Percentiles rank a stretch among this genome's conserved stretches.
Evolutionary conservation across 2,113 vertebrate genomes (phyloP).

Genomic region (Lynx canadensis): DNA sequence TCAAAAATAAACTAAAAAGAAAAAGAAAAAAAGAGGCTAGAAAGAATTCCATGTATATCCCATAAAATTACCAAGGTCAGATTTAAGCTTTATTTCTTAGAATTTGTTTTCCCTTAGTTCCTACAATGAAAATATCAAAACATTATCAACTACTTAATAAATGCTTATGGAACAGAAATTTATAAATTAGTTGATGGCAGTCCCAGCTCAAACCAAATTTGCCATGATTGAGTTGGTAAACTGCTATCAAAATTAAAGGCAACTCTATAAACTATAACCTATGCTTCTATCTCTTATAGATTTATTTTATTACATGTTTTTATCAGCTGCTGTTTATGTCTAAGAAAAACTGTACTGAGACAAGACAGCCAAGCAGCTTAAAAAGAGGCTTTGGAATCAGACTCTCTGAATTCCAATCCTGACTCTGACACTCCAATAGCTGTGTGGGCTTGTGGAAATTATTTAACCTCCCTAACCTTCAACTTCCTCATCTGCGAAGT

Average conservation of each 20-base stretch:
- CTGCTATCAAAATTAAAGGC: constrained; percentile 37
- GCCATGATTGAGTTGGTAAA: not conserved
- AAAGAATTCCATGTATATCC: not conserved
- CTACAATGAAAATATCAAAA: constrained; percentile 37
- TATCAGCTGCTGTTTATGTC: not conserved
- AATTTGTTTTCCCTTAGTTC: constrained; percentile 16
- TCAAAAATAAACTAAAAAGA: too few relatives aligned
- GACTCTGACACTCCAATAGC: not conserved
- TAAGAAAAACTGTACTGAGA: not conserved
- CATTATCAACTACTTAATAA: constrained; percentile 32
- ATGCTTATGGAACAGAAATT: constrained; percentile 10
- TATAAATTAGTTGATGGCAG: not conserved
- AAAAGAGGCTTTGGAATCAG: constrained; percentile 12
- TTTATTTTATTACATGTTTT: not conserved
- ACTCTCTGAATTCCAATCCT: not conserved
- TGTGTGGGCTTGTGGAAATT: not conserved
- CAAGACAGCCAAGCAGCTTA: not conserved
- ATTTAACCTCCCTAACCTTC: not conserved
- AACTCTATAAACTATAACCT: not conserved
- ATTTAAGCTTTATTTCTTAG: constrained; percentile 37
- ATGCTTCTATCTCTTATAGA: not conserved
- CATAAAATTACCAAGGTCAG: not conserved
- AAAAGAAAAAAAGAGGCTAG: not conserved
- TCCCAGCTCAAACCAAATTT: not conserved
- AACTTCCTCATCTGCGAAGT: not conserved